phyloP scores from a whole-genome alignment of 2,113 vertebrate genomes.

The Cygnus atratus region DNA sequence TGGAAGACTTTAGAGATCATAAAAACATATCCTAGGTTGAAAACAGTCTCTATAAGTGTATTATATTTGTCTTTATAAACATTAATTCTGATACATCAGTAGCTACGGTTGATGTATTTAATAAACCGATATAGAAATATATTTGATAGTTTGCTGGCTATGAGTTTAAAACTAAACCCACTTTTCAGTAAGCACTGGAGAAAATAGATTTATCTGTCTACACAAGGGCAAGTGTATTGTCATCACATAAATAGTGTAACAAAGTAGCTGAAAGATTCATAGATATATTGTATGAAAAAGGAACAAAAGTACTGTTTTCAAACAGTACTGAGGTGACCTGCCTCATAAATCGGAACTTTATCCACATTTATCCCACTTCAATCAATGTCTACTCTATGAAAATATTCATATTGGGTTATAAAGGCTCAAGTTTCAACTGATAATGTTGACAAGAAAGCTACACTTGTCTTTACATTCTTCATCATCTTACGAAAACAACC shows the following conservation, averaged over 20 bases:
- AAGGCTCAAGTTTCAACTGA: background rate
- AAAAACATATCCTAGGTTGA: slow-evolving; percentile 72
- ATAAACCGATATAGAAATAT: background rate
- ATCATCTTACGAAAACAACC: background rate
- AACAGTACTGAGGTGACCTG: background rate
- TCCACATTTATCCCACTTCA: background rate
- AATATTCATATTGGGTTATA: background rate
- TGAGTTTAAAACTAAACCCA: background rate
- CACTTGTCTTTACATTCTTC: background rate
- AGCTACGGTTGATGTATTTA: slow-evolving; percentile 3
- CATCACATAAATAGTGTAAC: slow-evolving; percentile 17
- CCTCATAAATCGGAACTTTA: background rate
- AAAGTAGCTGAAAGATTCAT: slow-evolving; percentile 3
- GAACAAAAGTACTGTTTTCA: background rate
- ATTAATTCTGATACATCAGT: slow-evolving; percentile 39
- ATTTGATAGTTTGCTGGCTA: background rate
- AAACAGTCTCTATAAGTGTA: slow-evolving; percentile 53
- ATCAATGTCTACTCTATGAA: background rate
- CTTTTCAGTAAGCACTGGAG: background rate
- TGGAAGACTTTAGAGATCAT: slow-evolving; percentile 71
- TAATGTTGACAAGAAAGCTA: background rate
- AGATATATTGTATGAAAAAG: background rate
- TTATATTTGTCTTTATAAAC: slow-evolving; percentile 59
- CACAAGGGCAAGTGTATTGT: slow-evolving; percentile 37
- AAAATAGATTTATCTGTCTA: slow-evolving; percentile 50